Percentiles rank a stretch among this genome's conserved stretches.
These are phyloP conservation scores for Azemiops feae DNA, from an alignment of 2,113 vertebrate species.

Conservation along the genomic window DNA sequence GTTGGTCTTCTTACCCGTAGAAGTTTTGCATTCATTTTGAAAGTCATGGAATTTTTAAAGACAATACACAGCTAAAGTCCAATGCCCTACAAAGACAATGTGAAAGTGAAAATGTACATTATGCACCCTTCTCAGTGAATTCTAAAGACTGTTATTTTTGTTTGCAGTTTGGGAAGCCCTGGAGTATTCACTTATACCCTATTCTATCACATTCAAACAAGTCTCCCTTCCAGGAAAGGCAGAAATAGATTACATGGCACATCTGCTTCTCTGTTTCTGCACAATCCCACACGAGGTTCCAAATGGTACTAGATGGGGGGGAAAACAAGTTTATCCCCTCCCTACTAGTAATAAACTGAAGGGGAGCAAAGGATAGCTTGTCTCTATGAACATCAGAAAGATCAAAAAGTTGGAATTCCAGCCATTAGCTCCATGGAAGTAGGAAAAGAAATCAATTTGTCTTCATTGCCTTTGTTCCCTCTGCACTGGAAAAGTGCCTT, in stretches of 20 bases:
- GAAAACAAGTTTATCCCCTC: not conserved
- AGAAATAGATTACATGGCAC: not conserved
- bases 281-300: not conserved
- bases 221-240: not conserved
- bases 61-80: not conserved
- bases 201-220: not conserved
- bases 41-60: slow-evolving; percentile 18
- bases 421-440: not conserved
- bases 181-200: not conserved
- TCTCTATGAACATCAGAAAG: not conserved
- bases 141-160: not conserved
- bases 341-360: not conserved
- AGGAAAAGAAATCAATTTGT: not conserved
- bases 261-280: not conserved
- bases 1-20: not conserved
- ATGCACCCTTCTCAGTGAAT: not conserved
- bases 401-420: not conserved
- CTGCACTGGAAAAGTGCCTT: not conserved
- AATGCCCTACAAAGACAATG: not conserved
- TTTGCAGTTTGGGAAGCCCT: not conserved
- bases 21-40: slow-evolving; percentile 12
- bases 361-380: not conserved
- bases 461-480: not conserved
- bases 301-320: not conserved
- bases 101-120: not conserved